phyloP scores from a whole-genome alignment of 2,888 invertebrate species.

The Latheticus oryzae region DNA sequence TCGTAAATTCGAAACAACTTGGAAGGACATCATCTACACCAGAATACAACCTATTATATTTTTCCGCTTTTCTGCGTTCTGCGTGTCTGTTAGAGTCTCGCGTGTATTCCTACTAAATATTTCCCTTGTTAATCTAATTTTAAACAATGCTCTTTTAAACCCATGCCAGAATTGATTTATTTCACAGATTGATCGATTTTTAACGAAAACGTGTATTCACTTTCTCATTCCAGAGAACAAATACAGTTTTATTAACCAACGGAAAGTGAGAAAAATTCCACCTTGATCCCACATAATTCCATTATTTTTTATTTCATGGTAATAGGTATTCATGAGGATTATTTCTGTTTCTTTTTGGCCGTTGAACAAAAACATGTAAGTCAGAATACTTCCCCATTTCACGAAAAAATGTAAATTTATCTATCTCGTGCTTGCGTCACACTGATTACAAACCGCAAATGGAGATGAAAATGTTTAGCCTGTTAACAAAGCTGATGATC shows the following conservation, averaged over 20 bases:
- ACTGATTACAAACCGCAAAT: conserved; percentile 16
- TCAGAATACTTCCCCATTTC: conserved; percentile 5
- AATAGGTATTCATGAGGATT: conserved; percentile 31
- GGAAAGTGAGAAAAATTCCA: conserved; percentile 18
- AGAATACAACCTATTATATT: conserved; percentile 32
- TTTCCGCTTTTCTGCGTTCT: conserved; percentile 29
- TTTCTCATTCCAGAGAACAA: conserved; percentile 9
- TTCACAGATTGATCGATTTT: conserved; percentile 49
- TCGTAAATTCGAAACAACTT: conserved; percentile 26
- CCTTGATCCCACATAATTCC: conserved; percentile 28
- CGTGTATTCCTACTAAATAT: conserved; percentile 41
- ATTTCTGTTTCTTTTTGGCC: conserved; percentile 29
- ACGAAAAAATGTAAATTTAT: conserved; percentile 26
- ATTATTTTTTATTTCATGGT: conserved; percentile 27
- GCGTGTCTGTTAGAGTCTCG: conserved; percentile 28
- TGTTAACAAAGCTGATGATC: too few relatives aligned
- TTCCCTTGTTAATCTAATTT: conserved; percentile 45
- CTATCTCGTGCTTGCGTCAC: conserved; percentile 10
- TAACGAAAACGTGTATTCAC: conserved; percentile 40
- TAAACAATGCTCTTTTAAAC: conserved; percentile 42
- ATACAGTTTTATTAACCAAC: conserved; percentile 25
- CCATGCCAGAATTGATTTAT: conserved; percentile 45
- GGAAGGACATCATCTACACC: conserved; percentile 30
- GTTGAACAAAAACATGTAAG: conserved; percentile 29
- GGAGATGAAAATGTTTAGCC: too few relatives aligned